phyloP scores from a whole-genome alignment of 2,888 invertebrate genomes.

The Leptinotarsa rubiginosa region DNA sequence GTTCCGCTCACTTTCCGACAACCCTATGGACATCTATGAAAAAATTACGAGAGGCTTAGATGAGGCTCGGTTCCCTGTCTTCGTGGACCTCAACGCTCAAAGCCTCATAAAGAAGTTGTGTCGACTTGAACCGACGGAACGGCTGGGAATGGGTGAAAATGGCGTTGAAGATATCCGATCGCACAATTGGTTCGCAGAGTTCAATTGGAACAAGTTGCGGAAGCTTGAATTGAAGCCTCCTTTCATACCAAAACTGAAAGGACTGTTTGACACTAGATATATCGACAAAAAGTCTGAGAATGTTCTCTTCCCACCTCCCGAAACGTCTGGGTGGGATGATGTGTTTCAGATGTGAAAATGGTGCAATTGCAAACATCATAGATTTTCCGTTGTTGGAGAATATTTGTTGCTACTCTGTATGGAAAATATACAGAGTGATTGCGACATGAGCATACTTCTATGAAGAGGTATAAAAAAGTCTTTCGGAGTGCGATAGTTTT shows the following conservation, averaged over 20 bases:
- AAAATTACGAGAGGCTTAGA: constrained; percentile 76
- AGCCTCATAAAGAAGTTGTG: constrained; percentile 87
- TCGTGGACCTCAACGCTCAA: constrained; percentile 82
- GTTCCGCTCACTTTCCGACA: constrained; percentile 74
- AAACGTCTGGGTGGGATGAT: constrained; percentile 37
- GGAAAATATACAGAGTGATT: too few species aligned
- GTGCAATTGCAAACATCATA: neutral
- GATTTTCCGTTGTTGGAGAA: neutral
- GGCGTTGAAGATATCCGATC: constrained; percentile 87
- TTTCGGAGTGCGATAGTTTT: too few species aligned
- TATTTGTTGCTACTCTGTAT: neutral
- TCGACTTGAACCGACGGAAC: constrained; percentile 63
- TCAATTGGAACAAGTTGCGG: constrained; percentile 87
- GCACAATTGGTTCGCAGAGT: constrained; percentile 91
- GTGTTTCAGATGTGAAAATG: neutral
- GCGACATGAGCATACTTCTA: too few species aligned
- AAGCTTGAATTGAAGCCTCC: constrained; percentile 78
- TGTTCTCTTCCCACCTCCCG: constrained; percentile 10
- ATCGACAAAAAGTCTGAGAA: constrained; percentile 76
- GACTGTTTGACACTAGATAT: constrained; percentile 79
- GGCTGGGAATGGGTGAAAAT: constrained; percentile 87
- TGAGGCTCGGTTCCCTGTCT: constrained; percentile 74
- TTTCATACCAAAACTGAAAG: constrained; percentile 75
- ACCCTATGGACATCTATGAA: constrained; percentile 92
- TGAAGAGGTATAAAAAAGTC: too few species aligned